These are phyloP conservation scores for Crotalus viridis DNA, from an alignment of 2,113 vertebrate genomes.

Conservation along the genomic window DNA sequence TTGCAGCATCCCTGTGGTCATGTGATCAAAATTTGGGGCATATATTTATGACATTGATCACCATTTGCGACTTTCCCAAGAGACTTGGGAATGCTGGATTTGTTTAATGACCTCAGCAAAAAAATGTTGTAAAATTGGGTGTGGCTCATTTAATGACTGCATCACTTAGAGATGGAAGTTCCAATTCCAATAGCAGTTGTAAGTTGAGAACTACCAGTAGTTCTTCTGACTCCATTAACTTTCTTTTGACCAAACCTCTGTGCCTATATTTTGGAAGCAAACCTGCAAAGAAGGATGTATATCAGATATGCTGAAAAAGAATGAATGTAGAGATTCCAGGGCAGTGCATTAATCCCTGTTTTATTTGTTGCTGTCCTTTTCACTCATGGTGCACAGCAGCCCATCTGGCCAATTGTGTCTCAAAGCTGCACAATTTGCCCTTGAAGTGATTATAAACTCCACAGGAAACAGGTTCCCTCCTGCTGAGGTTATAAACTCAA, in stretches of 20 bases:
- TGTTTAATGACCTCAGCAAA: not conserved
- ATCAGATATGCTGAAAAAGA: not conserved
- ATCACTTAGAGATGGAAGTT: not conserved
- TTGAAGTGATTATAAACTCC: constrained; percentile 37
- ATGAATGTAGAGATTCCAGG: not conserved
- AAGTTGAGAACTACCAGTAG: not conserved
- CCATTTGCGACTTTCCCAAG: not conserved
- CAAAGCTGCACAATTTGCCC: constrained; percentile 23
- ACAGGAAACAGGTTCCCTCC: constrained; percentile 21
- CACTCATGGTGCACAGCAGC: constrained; percentile 2
- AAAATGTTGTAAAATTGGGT: not conserved
- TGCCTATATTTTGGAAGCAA: not conserved
- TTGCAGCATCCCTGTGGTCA: not conserved
- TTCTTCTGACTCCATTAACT: not conserved
- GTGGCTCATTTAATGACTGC: not conserved
- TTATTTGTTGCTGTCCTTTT: constrained; percentile 21
- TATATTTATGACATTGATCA: not conserved
- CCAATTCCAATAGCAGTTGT: not conserved
- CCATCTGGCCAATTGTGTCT: constrained; percentile 22
- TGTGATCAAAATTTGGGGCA: not conserved
- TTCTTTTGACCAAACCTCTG: not conserved
- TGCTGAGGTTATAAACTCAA: constrained; percentile 32
- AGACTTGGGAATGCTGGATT: not conserved
- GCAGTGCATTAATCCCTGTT: constrained; percentile 18
- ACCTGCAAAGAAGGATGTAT: not conserved